A percentile compares a stretch with the other conserved stretches of the same genome.
phyloP scores from a whole-genome alignment of 2,113 vertebrate species.

The Terrapene triunguis region DNA sequence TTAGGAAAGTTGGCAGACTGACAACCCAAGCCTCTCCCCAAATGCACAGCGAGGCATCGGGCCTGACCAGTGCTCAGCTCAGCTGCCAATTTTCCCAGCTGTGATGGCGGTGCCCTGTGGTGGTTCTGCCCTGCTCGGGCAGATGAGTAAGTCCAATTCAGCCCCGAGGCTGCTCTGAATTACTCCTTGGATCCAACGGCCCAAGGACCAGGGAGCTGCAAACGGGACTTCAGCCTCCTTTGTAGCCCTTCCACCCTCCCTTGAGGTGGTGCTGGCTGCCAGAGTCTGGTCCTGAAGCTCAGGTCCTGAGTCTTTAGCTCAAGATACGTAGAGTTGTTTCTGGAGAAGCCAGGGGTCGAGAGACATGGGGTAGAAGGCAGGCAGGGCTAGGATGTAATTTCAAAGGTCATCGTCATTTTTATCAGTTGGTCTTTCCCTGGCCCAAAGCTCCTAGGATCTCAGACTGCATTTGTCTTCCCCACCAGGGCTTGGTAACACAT shows the following conservation, averaged over 20 bases:
- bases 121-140: background rate
- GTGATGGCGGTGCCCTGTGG: no score
- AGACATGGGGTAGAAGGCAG: background rate
- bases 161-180: background rate
- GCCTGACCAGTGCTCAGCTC: background rate
- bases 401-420: background rate
- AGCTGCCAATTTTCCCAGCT: no score
- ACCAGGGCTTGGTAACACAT: background rate
- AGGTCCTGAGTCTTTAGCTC: background rate
- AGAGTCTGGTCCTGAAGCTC: fast-evolving
- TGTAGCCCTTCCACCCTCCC: background rate
- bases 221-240: background rate
- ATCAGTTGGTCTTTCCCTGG: background rate
- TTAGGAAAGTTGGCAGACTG: background rate
- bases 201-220: background rate
- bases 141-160: fast-evolving
- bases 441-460: background rate
- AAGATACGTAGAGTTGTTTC: fast-evolving
- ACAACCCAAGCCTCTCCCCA: background rate
- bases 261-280: fast-evolving
- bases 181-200: background rate
- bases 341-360: background rate
- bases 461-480: background rate
- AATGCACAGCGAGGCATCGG: background rate
- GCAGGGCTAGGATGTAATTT: background rate